phyloP scores from a whole-genome alignment of 23 tunicate genomes.

The Corella eumyota region DNA sequence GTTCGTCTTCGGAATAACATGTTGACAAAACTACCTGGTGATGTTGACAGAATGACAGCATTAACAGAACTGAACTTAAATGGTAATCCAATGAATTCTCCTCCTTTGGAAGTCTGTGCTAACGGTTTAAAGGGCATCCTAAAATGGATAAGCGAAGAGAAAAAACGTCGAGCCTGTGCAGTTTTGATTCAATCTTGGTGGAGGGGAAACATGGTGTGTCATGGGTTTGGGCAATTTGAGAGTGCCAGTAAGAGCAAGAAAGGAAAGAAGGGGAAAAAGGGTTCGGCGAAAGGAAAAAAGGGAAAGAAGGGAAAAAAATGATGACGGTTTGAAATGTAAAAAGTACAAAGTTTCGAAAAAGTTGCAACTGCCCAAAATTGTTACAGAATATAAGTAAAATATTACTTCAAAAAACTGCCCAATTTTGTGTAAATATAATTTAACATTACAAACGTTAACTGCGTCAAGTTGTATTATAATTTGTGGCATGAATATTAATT shows the following conservation, averaged over 20 bases:
- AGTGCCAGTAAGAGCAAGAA: constrained; percentile 32
- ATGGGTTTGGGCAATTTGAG: constrained; percentile 50
- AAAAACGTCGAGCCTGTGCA: constrained; percentile 32
- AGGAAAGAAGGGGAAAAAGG: constrained; percentile 42
- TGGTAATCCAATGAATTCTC: constrained; percentile 36
- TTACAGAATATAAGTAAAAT: too few relatives aligned
- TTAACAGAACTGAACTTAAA: constrained; percentile 24
- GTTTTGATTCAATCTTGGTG: constrained; percentile 86
- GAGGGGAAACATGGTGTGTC: constrained; percentile 74
- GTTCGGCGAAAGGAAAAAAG: constrained; percentile 48
- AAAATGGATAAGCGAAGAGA: constrained; percentile 25
- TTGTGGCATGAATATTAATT: too few relatives aligned
- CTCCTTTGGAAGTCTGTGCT: constrained; percentile 72
- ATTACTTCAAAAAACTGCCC: too few relatives aligned
- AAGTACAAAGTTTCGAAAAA: too few relatives aligned
- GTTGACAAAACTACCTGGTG: constrained; percentile 29
- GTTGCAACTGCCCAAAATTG: too few relatives aligned
- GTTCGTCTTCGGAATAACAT: too few relatives aligned
- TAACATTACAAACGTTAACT: too few relatives aligned
- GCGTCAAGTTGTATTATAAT: too few relatives aligned
- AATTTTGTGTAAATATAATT: too few relatives aligned
- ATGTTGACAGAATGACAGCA: constrained; percentile 33
- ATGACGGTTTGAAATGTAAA: too few relatives aligned
- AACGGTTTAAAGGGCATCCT: constrained; percentile 48
- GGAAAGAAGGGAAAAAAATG: constrained; percentile 47